phyloP scores from a whole-genome alignment of 2,888 invertebrate genomes.

The Eupithecia vulgata region DNA sequence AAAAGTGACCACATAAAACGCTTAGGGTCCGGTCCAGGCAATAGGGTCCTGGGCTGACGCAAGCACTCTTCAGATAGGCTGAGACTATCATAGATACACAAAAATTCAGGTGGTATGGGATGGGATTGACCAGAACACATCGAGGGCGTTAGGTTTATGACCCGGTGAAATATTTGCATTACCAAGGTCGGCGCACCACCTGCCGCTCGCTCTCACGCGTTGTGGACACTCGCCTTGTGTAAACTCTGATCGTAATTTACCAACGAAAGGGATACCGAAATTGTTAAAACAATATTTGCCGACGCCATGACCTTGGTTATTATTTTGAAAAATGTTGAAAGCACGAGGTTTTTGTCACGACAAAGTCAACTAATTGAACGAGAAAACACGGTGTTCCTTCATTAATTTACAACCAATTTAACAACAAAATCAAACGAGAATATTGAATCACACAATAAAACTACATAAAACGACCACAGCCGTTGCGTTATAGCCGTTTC shows the following conservation, averaged over 20 bases:
- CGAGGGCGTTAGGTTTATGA: constrained; percentile 62
- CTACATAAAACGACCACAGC: background rate
- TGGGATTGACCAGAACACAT: constrained; percentile 47
- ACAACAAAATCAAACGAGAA: background rate
- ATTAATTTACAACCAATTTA: background rate
- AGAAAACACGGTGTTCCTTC: background rate
- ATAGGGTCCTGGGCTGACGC: background rate
- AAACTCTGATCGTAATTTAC: constrained; percentile 31
- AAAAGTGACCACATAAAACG: no score
- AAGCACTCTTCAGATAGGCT: background rate
- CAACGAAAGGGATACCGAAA: constrained; percentile 40
- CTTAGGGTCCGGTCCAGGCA: background rate
- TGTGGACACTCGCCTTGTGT: constrained; percentile 32
- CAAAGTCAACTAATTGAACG: background rate
- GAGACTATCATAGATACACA: background rate
- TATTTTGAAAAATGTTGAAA: constrained; percentile 1
- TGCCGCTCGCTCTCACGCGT: constrained; percentile 53
- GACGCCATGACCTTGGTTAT: constrained; percentile 23
- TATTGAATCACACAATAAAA: background rate
- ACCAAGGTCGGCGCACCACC: constrained; percentile 68
- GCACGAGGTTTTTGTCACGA: background rate
- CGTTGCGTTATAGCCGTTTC: background rate
- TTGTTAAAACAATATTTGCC: constrained; percentile 41
- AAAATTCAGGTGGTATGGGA: constrained; percentile 37
- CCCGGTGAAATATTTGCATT: constrained; percentile 67